A percentile compares a stretch with the other conserved stretches of the same genome.
Evolutionary conservation across 2,113 vertebrate genomes (phyloP).

Genomic region (Serilophus lunatus): DNA sequence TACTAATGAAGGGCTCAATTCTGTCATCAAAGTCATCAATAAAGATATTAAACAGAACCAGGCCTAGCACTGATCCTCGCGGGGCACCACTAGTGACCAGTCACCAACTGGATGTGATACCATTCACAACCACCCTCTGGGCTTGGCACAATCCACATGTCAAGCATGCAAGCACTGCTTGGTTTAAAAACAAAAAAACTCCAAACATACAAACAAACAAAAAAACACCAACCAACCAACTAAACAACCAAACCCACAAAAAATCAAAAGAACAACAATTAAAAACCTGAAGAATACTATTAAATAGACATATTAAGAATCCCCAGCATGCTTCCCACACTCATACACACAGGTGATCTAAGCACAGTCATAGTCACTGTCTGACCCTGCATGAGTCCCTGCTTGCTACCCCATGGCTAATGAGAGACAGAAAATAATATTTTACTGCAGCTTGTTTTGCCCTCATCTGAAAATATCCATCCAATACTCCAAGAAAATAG

Average conservation of each 20-base stretch:
- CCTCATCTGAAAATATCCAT: background rate
- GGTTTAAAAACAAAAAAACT: background rate
- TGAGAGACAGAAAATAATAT: background rate
- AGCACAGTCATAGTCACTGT: background rate
- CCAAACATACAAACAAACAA: too few species aligned
- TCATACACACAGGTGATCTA: background rate
- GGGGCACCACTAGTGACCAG: too few species aligned
- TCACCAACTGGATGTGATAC: too few species aligned
- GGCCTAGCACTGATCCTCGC: too few species aligned
- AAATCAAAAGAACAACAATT: background rate
- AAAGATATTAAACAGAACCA: too few species aligned
- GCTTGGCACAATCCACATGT: background rate
- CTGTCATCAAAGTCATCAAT: too few species aligned
- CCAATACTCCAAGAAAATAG: background rate
- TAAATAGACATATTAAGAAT: background rate
- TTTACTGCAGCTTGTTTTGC: background rate
- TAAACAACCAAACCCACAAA: background rate
- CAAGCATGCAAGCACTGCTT: background rate
- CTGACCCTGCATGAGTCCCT: background rate
- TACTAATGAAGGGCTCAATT: too few species aligned
- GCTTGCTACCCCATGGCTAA: background rate
- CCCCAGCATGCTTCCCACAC: rapidly evolving
- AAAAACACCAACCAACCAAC: background rate
- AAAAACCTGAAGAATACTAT: background rate
- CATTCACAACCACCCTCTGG: too few species aligned